Evolutionary conservation across 2,888 invertebrate genomes (phyloP).

Genomic region (Zeuzera pyrina): DNA sequence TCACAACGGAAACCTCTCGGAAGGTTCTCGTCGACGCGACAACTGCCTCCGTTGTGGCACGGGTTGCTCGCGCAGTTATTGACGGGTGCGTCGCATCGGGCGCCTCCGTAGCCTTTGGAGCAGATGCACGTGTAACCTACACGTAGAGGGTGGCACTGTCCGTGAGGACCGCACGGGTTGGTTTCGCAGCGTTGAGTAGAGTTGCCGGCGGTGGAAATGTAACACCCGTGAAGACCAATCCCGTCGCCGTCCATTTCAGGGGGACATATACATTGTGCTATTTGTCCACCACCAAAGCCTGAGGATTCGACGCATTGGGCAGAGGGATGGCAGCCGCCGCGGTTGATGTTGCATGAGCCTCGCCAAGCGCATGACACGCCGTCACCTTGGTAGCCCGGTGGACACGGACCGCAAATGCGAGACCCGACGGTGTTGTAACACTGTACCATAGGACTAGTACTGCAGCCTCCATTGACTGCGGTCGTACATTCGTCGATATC

Average conservation of each 20-base stretch:
- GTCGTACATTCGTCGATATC: conserved; percentile 92
- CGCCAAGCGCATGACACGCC: conserved; percentile 82
- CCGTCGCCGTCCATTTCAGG: conserved; percentile 85
- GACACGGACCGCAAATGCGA: conserved; percentile 88
- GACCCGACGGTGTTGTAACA: conserved; percentile 94
- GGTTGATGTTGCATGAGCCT: conserved; percentile 80
- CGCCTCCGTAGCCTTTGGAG: conserved; percentile 72
- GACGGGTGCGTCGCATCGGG: conserved; percentile 72
- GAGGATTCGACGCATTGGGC: conserved; percentile 84
- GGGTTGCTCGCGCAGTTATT: conserved; percentile 81
- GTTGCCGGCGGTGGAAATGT: conserved; percentile 32
- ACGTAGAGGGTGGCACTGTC: conserved; percentile 67
- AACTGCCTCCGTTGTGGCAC: conserved; percentile 87
- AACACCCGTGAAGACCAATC: conserved; percentile 85
- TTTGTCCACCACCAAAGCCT: conserved; percentile 62
- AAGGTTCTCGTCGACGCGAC: conserved; percentile 47
- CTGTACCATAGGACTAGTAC: conserved; percentile 81
- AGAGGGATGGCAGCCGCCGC: conserved; percentile 88
- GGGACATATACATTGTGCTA: conserved; percentile 84
- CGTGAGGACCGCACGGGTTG: conserved; percentile 73
- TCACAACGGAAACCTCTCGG: conserved; percentile 68
- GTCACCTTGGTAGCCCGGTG: conserved; percentile 89
- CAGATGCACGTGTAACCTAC: conserved; percentile 73
- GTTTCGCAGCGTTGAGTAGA: conserved; percentile 50
- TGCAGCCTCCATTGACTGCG: conserved; percentile 93